Evolutionary conservation across 2,113 vertebrate species (phyloP).

Genomic region (Peromyscus maniculatus): DNA sequence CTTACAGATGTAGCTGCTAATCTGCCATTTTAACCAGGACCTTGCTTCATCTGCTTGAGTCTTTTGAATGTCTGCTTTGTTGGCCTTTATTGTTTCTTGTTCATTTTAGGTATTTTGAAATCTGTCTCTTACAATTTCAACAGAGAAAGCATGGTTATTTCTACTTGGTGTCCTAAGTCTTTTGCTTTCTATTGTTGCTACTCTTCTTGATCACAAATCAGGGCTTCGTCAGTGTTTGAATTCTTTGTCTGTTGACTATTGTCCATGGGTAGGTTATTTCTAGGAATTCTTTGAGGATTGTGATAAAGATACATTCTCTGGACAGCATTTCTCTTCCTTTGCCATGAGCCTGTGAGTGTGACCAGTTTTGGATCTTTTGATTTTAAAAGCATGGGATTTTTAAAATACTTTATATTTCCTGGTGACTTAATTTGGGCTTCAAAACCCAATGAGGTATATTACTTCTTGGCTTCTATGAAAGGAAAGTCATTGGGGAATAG

Average conservation of each 20-base stretch:
- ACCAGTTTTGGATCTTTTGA: neutral
- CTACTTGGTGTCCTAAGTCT: neutral
- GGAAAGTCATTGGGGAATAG: neutral
- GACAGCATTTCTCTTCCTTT: slow-evolving; percentile 13
- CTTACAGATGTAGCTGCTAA: neutral
- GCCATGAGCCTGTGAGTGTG: neutral
- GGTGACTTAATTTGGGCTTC: neutral
- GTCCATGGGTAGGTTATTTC: neutral
- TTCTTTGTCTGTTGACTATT: neutral
- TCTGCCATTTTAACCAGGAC: neutral
- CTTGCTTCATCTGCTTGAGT: neutral
- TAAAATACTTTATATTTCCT: neutral
- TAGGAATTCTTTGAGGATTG: neutral
- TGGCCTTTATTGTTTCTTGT: slow-evolving; percentile 10
- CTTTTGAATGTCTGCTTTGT: neutral
- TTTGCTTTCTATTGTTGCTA: neutral
- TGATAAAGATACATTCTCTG: neutral
- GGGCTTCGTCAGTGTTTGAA: neutral
- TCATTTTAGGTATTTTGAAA: neutral
- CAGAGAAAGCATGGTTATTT: neutral
- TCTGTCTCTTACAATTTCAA: slow-evolving; percentile 3
- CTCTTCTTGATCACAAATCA: neutral
- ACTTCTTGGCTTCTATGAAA: neutral
- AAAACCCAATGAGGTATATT: neutral
- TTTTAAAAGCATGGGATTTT: neutral